phyloP scores from a whole-genome alignment of 1,140 invertebrate species.

The Apis florea region DNA sequence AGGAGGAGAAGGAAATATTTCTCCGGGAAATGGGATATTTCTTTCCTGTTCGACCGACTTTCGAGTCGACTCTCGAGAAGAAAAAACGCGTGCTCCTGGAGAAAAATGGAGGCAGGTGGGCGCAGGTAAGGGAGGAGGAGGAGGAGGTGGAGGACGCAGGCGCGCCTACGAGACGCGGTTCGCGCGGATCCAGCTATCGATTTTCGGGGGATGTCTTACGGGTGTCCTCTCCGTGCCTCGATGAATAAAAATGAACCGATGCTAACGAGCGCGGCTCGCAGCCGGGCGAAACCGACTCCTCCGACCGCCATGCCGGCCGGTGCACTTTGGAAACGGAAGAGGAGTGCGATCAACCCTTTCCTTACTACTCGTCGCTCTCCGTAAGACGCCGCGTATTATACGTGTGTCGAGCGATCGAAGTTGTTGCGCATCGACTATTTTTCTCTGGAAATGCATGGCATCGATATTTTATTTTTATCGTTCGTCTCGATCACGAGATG shows the following conservation, averaged over 20 bases:
- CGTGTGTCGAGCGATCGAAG: no score
- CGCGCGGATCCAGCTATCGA: conserved; percentile 47
- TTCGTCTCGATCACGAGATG: no score
- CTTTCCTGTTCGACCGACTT: conserved; percentile 16
- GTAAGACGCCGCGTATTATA: no score
- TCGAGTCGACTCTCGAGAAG: no score
- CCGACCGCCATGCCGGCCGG: background rate
- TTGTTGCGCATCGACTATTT: no score
- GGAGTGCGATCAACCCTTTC: no score
- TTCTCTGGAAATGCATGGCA: no score
- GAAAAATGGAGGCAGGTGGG: background rate
- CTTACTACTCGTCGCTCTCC: no score
- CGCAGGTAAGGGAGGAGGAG: background rate
- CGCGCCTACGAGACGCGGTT: conserved; percentile 41
- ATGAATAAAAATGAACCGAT: conserved; percentile 51
- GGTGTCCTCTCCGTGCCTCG: conserved; percentile 41
- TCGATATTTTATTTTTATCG: no score
- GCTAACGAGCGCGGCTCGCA: conserved; percentile 49
- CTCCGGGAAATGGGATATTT: no score
- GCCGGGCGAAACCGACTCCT: conserved; percentile 32
- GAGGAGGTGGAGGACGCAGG: conserved; percentile 28
- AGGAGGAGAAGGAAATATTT: background rate
- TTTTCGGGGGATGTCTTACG: conserved; percentile 38
- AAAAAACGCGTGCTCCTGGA: no score
- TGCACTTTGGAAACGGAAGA: no score